Percentiles rank a stretch among this genome's conserved stretches.
phyloP scores from a whole-genome alignment of 2,113 vertebrate genomes.

The Gopherus flavomarginatus region DNA sequence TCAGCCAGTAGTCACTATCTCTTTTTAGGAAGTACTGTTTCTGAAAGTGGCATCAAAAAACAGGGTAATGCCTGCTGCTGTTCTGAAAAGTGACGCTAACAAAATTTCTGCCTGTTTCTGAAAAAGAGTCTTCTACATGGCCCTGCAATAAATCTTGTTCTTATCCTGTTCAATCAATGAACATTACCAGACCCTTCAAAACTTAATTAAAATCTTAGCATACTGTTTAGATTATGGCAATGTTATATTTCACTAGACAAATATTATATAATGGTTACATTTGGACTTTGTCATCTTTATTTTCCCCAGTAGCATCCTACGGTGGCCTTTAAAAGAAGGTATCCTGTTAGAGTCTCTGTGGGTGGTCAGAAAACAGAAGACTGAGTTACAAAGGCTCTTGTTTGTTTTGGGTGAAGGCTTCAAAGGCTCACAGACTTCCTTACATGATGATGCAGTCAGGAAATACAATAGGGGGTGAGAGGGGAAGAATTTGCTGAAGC shows the following conservation, averaged over 20 bases:
- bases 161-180: background rate
- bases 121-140: background rate
- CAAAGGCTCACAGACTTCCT: constrained; percentile 75
- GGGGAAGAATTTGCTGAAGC: constrained; percentile 58
- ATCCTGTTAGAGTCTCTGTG: constrained; percentile 75
- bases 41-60: background rate
- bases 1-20: accelerated
- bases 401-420: constrained; percentile 81
- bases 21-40: background rate
- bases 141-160: constrained; percentile 13
- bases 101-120: background rate
- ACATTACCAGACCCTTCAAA: background rate
- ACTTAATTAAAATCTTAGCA: background rate
- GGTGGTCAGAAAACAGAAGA: constrained; percentile 76
- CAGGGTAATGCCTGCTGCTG: accelerated
- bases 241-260: constrained; percentile 59
- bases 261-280: constrained; percentile 52
- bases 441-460: constrained; percentile 73
- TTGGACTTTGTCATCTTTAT: constrained; percentile 54
- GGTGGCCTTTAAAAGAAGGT: constrained; percentile 72
- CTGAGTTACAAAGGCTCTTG: constrained; percentile 72
- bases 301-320: constrained; percentile 58
- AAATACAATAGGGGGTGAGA: constrained; percentile 53
- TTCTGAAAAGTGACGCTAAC: background rate
- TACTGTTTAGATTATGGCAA: constrained; percentile 28